Evolutionary conservation across 2,888 invertebrate species (phyloP), one percentile per base, ranked within the genome.

Genomic region (Pediacus dermestoides): DNA sequence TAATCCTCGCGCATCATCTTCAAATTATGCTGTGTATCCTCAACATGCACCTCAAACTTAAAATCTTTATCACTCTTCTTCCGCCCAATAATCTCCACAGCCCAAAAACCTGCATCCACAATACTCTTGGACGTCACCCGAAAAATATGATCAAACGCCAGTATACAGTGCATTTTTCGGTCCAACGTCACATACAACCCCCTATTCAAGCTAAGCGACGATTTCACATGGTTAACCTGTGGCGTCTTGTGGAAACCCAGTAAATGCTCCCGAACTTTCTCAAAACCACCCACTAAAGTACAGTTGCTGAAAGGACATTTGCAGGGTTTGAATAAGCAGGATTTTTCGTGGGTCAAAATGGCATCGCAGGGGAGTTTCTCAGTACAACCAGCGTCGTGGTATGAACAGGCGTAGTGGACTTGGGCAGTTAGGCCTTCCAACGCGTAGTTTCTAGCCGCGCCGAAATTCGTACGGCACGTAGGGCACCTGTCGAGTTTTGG

Each of bases 71-170:
- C 39, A n/a, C 54, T 51, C 7, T 50, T 53, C 21, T 51, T 52
- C 7, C 47, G 44, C 2, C 61, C 57, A 4, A 60, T 46, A 1
- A 57, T 44, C 34, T 64, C 63, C 3, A 58, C 60, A 3, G 60
- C 60, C 61, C 61, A 62, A 37, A 61, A 52, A 31, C 58, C 60
- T 34, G 58, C 51, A 30, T 60, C 58, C 12, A 39, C 49, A 39
- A 56, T 46, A 13, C 58, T 46, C 37, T 57, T 60, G 15, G 55
- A 60, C 31, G 52, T 48, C 43, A 63, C 18, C 37, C 59, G 45
- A 34, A 64, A 64, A 26, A 64, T 55, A 16, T 60, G 51, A 26
- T 55, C 54, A 34, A 47, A 55, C 2, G 54, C 52, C 28, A 58
- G 35, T 16, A 61, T 34, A 13, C 55, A 51, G n/a, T n/a, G n/a